Conservation (phyloP, 2,113 vertebrate species). For the Xerus inauris region DNA sequence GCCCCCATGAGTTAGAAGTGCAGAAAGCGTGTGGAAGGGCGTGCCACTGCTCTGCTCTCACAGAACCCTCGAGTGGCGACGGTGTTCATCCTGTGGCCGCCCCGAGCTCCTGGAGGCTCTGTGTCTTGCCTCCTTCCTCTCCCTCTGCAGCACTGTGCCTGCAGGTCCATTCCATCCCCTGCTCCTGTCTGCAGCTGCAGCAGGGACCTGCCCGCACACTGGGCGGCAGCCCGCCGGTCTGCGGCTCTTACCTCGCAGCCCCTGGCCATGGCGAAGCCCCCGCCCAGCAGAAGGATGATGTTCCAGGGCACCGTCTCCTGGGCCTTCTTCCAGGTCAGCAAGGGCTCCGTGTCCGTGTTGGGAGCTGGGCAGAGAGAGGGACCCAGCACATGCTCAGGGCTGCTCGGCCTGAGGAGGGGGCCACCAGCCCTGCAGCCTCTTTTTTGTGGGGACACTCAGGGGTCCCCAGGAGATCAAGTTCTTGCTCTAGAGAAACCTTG, state of each 20-base stretch:
- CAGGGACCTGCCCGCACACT: rapidly evolving
- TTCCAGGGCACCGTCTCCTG: conserved; percentile 97
- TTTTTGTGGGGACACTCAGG: not conserved
- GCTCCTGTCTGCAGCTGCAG: rapidly evolving
- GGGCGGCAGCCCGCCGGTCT: not conserved
- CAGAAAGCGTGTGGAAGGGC: rapidly evolving
- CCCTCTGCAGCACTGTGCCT: not conserved
- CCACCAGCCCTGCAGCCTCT: not conserved
- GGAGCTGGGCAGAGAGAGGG: conserved; percentile 86
- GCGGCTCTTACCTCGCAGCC: conserved; percentile 93
- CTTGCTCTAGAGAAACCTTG: not conserved
- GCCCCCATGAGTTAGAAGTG: not conserved
- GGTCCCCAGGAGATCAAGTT: not conserved
- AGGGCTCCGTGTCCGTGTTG: conserved; percentile 90
- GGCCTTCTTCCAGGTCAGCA: conserved; percentile 95
- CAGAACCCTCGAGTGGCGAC: not conserved
- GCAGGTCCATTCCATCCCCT: rapidly evolving
- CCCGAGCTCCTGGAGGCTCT: not conserved
- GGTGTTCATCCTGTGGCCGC: rapidly evolving
- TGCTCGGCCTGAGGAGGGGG: not conserved
- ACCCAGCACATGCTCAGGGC: not conserved
- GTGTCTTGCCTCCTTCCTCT: rapidly evolving
- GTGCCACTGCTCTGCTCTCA: not conserved
- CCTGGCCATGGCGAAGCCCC: conserved; percentile 99
- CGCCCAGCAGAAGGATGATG: conserved; percentile 95